Base-by-base conservation (phyloP, 2,113 vertebrate species). In the Sardina pilchardus region DNA sequence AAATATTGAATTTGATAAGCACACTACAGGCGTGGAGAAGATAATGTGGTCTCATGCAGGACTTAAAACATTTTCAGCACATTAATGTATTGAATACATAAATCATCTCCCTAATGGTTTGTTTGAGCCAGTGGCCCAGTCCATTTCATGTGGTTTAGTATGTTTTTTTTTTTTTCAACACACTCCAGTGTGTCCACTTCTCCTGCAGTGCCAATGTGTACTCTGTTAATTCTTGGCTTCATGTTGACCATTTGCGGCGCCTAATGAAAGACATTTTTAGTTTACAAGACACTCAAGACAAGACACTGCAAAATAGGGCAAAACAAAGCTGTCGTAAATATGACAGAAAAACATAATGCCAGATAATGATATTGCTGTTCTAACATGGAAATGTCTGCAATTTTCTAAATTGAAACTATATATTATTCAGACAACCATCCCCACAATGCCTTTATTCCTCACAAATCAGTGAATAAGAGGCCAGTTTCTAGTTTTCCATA, bases 41-140 rank as follows among this genome's bases (percentile, higher is more conserved):
- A 93, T 94, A 93, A 92, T 93, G 92, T 90, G 89, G 89, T 93
- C 88, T 88, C 92, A 91, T 47, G 84, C 85, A 86, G 89, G 89
- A 90, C 90, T 78, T 89, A 39, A 39, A 78, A 78, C 71, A 36
- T 89, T 92, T 88, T 92, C 92, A 92, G 90, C 92, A 92, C 93
- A 92, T 89, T 93, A 93, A 94, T 94, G 89, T 91, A 91, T 94
- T 94, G 93, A 92, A 93, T 92, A 89, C 91, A 93, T 92, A 92
- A 91, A 93, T 94, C 92, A 85, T 90, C 86, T 81, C 83, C 16
- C 92, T 94, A 94, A 94, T 94, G 92, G 93, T 91, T 91, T 89
- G 83, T 88, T 88, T 83, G 89, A 91, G 90, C 89, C 90, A 88
- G 87, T 87, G 86, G 85, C 92, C 89, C 88, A 91, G 87, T 86